Percentiles rank a stretch among this genome's conserved stretches.
Conservation (phyloP, 2,113 vertebrate species). For the Holacanthus passer region DNA sequence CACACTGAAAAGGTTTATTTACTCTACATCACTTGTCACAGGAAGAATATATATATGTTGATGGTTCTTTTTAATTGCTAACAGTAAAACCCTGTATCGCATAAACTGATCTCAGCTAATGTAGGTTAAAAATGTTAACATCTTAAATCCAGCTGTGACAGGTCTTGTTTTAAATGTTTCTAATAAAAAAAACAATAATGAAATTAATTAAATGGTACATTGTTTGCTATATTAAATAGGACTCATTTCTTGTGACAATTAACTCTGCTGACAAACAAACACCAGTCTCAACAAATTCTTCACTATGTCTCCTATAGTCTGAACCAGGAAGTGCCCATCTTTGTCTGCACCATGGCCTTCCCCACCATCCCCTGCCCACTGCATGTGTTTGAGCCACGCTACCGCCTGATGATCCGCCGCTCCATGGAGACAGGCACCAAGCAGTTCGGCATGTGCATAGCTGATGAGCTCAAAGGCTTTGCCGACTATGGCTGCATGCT, state of each 20-base stretch:
- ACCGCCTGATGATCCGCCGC: constrained; percentile 94
- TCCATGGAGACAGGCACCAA: constrained; percentile 95
- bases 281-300: neutral
- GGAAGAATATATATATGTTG: too few species aligned
- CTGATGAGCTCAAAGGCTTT: constrained; percentile 92
- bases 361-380: constrained; percentile 94
- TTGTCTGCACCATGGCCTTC: constrained; percentile 95
- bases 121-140: neutral
- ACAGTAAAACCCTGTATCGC: neutral
- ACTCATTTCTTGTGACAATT: neutral
- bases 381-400: constrained; percentile 93
- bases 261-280: neutral
- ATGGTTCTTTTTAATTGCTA: too few species aligned
- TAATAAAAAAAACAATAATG: neutral
- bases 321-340: constrained; percentile 96
- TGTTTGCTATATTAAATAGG: neutral
- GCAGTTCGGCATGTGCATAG: constrained; percentile 95
- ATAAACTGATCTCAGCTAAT: neutral
- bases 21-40: too few species aligned
- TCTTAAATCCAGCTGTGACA: neutral
- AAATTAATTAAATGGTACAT: neutral
- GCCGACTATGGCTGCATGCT: constrained; percentile 94
- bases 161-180: neutral
- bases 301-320: constrained; percentile 80
- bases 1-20: too few species aligned